Percentiles rank a stretch among this genome's conserved stretches.
phyloP scores from a whole-genome alignment of 2,797 vertebrate species.

The Mallotus villosus region DNA sequence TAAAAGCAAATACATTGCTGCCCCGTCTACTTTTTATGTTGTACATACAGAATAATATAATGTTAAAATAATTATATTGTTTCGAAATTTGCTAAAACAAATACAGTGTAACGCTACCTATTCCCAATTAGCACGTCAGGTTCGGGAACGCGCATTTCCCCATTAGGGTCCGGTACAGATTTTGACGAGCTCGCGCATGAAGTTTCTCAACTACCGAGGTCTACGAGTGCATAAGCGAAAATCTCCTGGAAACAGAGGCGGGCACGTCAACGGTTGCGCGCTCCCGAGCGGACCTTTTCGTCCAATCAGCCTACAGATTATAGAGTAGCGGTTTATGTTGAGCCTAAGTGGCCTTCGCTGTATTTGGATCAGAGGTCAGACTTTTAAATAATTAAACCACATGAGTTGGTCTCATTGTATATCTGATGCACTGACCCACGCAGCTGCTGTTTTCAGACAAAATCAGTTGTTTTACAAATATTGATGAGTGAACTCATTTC shows the following conservation, averaged over 20 bases:
- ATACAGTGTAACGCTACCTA: conserved; percentile 30
- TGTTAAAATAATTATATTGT: background rate
- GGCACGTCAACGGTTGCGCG: conserved; percentile 46
- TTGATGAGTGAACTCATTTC: background rate
- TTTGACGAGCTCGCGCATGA: conserved; percentile 39
- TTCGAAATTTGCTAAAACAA: conserved; percentile 13
- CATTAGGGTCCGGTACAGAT: conserved; percentile 46
- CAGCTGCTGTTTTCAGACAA: background rate
- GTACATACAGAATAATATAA: background rate
- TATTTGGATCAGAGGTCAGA: conserved; percentile 71
- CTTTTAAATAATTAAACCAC: conserved; percentile 43
- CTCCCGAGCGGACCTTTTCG: conserved; percentile 25
- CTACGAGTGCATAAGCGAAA: conserved; percentile 44
- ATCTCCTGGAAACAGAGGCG: conserved; percentile 69
- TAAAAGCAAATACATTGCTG: background rate
- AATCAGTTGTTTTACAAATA: background rate
- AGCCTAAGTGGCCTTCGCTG: conserved; percentile 43
- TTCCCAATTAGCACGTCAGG: conserved; percentile 21
- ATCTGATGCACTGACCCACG: background rate
- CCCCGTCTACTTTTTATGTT: background rate
- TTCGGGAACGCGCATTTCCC: conserved; percentile 62
- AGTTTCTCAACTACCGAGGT: background rate
- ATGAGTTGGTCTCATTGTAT: background rate
- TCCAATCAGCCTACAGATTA: conserved; percentile 60
- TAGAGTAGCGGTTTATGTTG: conserved; percentile 46